phyloP scores from a whole-genome alignment of 2,888 invertebrate species.

The Apodemia duryi region DNA sequence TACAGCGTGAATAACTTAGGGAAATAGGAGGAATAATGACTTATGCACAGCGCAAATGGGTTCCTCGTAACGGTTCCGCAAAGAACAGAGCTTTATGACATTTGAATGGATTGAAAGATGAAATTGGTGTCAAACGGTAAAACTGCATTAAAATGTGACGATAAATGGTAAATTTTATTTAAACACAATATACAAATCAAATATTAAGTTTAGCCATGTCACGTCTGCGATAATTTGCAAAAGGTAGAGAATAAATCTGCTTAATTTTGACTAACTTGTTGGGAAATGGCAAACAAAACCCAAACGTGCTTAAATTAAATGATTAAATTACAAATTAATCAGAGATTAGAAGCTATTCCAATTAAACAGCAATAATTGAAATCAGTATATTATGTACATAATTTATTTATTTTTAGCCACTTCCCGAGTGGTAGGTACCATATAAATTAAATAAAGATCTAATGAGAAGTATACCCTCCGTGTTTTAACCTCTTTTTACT shows the following conservation, averaged over 20 bases:
- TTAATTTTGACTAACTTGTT: too few relatives aligned
- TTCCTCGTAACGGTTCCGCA: constrained; percentile 54
- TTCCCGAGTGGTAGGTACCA: too few relatives aligned
- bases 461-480: too few relatives aligned
- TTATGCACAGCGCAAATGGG: constrained; percentile 59
- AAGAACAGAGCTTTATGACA: constrained; percentile 30
- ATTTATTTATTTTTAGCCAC: too few relatives aligned
- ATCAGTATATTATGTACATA: too few relatives aligned
- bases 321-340: too few relatives aligned
- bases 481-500: background rate
- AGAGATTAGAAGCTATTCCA: too few relatives aligned
- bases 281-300: too few relatives aligned
- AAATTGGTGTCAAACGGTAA: constrained; percentile 18
- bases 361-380: too few relatives aligned
- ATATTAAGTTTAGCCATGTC: background rate
- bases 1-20: constrained; percentile 48
- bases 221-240: background rate
- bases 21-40: constrained; percentile 56
- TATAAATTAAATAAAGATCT: too few relatives aligned
- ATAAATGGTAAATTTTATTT: constrained; percentile 4
- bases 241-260: background rate
- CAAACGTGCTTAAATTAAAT: too few relatives aligned
- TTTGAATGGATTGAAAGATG: constrained; percentile 23
- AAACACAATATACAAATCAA: constrained; percentile 19
- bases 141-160: constrained; percentile 7